These are phyloP conservation scores for Eupithecia insigniata DNA, from an alignment of 2,888 invertebrate genomes.

Conservation along the genomic window DNA sequence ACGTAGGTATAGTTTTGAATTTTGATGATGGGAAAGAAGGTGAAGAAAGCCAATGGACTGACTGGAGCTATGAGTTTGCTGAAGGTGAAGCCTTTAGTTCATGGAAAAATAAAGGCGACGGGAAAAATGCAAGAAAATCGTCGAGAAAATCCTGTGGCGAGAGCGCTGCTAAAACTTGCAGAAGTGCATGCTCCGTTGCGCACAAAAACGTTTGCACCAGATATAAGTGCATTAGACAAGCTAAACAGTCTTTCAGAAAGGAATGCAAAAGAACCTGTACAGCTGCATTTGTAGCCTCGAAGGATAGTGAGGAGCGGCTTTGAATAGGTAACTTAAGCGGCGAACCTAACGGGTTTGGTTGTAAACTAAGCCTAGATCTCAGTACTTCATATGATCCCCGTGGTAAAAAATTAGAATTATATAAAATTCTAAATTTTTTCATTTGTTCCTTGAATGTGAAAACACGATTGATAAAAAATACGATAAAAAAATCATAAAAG, in stretches of 20 bases:
- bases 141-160: conserved; percentile 31
- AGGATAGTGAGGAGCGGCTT: conserved; percentile 15
- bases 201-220: conserved; percentile 15
- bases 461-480: too few species aligned
- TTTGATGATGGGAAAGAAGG: not conserved
- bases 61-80: not conserved
- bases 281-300: conserved; percentile 7
- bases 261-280: conserved; percentile 24
- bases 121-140: conserved; percentile 26
- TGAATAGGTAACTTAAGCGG: not conserved
- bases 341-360: too few species aligned
- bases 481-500: too few species aligned
- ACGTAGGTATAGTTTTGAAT: not conserved
- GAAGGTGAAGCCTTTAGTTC: not conserved
- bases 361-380: too few species aligned
- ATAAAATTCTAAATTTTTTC: too few species aligned
- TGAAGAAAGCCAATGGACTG: not conserved
- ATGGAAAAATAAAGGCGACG: not conserved
- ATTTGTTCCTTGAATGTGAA: too few species aligned
- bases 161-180: conserved; percentile 29
- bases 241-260: conserved; percentile 21
- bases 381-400: too few species aligned
- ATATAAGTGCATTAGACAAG: conserved; percentile 23
- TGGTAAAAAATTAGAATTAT: too few species aligned
- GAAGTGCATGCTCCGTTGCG: conserved; percentile 14